Evolutionary conservation across 2,797 vertebrate species (phyloP), one percentile per base, ranked within the genome.

Genomic region (Threskiornis aethiopicus): DNA sequence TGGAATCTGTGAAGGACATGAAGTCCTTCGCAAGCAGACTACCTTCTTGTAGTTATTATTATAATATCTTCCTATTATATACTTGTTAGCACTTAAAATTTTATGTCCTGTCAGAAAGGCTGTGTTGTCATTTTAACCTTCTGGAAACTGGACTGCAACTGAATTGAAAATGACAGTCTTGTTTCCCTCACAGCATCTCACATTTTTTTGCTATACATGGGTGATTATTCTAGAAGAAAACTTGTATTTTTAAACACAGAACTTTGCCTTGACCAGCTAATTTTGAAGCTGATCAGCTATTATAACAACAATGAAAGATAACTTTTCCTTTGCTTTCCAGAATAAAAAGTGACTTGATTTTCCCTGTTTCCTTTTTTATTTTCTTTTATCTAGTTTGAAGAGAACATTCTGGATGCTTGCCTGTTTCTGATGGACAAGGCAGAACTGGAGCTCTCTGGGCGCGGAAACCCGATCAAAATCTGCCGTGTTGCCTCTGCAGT

Each of bases 391-490:
- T 89, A 99, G 99, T 99, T 99, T 98, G 99, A 99, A 98, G 98
- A 98, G 29, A 98, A 98, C 33, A 70, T 99, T 86, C 98, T 99
- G 92, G 99, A 99, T 29, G 98, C 99, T 80, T 99, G 99, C 92
- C 98, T 99, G 24, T 99, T 98, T 80, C 95, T 99, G 95, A 98
- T 99, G 99, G 99, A 99, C 97, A 98, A 93, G 93, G 98, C 98
- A 52, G 95, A 98, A 78, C 98, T 99, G 98, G 99, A 99, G 75
- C 98, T 99, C 54, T 98, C 98, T 73, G 99, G 99, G 82, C 98
- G 99, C 72, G 99, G 99, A 78, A 99, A 99, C 91, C 98, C 99
- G 16, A 55, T 99, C 96, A 99, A 99, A 97, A 97, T 99, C 95
- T 98, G 98, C 87, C 99, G 99, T 28, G 98, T 99, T 92, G 99